These are phyloP conservation scores for Drosophila ogumai DNA, from an alignment of 1,140 invertebrate species.

Conservation along the genomic window DNA sequence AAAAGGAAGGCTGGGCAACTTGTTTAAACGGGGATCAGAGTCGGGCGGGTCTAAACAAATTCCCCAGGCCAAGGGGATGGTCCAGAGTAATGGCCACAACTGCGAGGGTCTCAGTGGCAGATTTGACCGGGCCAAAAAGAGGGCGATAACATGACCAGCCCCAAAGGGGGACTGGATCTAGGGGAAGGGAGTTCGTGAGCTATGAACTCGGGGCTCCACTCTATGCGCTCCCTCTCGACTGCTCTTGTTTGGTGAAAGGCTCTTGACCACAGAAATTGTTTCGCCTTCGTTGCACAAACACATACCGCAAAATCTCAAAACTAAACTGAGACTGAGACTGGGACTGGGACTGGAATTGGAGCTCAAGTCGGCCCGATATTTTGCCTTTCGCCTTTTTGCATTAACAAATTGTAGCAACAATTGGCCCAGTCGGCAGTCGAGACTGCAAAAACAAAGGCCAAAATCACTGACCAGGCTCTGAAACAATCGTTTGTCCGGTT, in stretches of 20 bases:
- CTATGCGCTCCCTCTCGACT: conserved; percentile 10
- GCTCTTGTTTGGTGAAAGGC: conserved; percentile 52
- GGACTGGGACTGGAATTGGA: conserved; percentile 12
- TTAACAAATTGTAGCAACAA: conserved; percentile 55
- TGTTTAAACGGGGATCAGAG: conserved; percentile 15
- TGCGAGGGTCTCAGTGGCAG: conserved; percentile 19
- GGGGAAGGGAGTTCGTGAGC: conserved; percentile 46
- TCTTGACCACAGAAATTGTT: conserved; percentile 59
- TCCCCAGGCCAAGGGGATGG: conserved; percentile 1
- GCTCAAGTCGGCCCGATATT: conserved; percentile 9
- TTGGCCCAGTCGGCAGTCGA: conserved; percentile 17
- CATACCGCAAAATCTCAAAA: conserved; percentile 34
- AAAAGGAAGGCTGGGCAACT: neutral
- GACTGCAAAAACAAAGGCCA: conserved; percentile 23
- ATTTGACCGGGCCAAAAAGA: conserved; percentile 28
- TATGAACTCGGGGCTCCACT: conserved; percentile 36
- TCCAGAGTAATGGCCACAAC: conserved; percentile 6
- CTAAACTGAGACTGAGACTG: conserved; percentile 17
- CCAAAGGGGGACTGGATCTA: neutral
- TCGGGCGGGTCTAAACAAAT: conserved; percentile 16
- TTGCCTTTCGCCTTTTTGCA: conserved; percentile 51
- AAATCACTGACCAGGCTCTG: conserved; percentile 24
- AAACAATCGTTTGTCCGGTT: conserved; percentile 15
- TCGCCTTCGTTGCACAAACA: conserved; percentile 41
- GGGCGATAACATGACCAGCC: conserved; percentile 33